These are phyloP conservation scores for Etheostoma cragini DNA, from an alignment of 2,113 vertebrate species.

Conservation along the genomic window DNA sequence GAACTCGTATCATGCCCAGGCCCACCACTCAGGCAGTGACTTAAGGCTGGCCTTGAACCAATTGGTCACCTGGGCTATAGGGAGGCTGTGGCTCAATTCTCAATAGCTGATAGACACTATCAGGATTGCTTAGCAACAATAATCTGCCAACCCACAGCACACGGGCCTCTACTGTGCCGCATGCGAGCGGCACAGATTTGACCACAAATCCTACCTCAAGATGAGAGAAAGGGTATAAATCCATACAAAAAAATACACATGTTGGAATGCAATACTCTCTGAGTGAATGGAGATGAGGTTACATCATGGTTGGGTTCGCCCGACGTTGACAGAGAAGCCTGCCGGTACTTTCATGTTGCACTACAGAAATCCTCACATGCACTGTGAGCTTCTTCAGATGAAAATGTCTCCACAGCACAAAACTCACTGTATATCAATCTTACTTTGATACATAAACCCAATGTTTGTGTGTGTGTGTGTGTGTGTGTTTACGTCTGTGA, in stretches of 20 bases:
- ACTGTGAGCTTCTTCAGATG: not conserved
- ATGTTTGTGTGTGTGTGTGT: not conserved
- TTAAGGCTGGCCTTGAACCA: slow-evolving; percentile 61
- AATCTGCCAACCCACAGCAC: slow-evolving; percentile 40
- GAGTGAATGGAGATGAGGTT: slow-evolving; percentile 26
- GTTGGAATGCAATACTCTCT: slow-evolving; percentile 16
- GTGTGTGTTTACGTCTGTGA: not conserved
- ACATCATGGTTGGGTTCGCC: slow-evolving; percentile 18
- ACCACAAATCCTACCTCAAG: not conserved
- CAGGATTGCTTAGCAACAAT: slow-evolving; percentile 79
- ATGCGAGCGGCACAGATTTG: not conserved
- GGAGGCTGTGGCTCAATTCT: slow-evolving; percentile 57
- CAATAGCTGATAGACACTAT: slow-evolving; percentile 59
- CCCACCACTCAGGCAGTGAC: slow-evolving; percentile 38
- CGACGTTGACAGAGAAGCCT: not conserved
- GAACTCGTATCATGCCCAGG: slow-evolving; percentile 15
- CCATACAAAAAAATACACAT: slow-evolving; percentile 6
- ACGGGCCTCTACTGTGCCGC: slow-evolving; percentile 6
- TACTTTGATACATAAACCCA: slow-evolving; percentile 5
- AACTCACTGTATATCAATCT: not conserved
- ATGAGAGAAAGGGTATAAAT: not conserved
- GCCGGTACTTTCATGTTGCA: slow-evolving; percentile 1
- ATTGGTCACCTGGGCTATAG: slow-evolving; percentile 52
- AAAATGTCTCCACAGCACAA: not conserved
- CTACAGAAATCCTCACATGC: not conserved